These are phyloP conservation scores for Tylochromis polylepis DNA, from an alignment of 2,113 vertebrate genomes.

Conservation along the genomic window DNA sequence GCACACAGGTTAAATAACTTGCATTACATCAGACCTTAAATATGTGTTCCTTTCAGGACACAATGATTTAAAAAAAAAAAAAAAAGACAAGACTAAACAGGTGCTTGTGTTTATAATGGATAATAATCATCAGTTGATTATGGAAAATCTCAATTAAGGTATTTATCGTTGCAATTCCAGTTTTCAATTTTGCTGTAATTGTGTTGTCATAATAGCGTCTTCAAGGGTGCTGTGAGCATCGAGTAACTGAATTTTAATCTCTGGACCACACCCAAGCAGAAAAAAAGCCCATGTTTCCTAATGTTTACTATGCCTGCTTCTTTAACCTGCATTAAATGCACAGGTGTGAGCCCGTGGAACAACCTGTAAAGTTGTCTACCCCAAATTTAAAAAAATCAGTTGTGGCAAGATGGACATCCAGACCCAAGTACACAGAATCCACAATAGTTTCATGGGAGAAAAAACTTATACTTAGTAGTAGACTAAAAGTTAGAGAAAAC, in stretches of 20 bases:
- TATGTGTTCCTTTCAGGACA: background rate
- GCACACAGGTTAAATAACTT: background rate
- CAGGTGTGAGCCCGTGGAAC: background rate
- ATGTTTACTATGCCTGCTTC: background rate
- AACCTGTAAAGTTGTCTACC: background rate
- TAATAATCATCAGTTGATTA: background rate
- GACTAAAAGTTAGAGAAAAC: background rate
- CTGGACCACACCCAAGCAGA: background rate
- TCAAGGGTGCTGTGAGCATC: background rate
- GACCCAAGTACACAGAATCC: background rate
- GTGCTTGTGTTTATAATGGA: background rate
- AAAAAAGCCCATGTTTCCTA: background rate
- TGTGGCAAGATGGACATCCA: background rate
- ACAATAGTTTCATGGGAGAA: background rate
- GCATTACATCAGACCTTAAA: background rate
- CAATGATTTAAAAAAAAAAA: background rate
- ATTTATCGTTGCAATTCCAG: background rate
- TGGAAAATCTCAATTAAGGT: background rate
- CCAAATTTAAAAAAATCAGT: background rate
- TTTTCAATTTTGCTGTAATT: background rate
- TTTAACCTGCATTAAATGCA: constrained; percentile 1
- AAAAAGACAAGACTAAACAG: background rate
- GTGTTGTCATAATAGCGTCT: background rate
- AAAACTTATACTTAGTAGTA: background rate
- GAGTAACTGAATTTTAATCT: constrained; percentile 5